Conservation (phyloP, 2,888 invertebrate species). For the Phaedon cochleariae region DNA sequence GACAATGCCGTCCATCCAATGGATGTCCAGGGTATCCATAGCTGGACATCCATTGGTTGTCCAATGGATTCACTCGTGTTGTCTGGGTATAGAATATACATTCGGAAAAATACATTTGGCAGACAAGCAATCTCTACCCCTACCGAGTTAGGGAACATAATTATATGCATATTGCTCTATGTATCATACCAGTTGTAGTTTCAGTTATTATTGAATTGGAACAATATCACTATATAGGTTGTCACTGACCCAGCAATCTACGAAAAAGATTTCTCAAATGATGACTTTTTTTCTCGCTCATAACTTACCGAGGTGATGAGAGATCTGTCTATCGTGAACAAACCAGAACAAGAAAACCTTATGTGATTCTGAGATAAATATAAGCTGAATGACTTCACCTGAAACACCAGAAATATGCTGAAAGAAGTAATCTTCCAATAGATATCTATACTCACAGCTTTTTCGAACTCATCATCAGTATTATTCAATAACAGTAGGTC, state of each 20-base stretch:
- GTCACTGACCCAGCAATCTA: slow-evolving; percentile 25
- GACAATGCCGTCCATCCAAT: no score
- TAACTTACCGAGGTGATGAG: slow-evolving; percentile 36
- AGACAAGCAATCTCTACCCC: no score
- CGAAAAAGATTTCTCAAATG: neutral
- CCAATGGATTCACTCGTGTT: no score
- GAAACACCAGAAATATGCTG: slow-evolving; percentile 5
- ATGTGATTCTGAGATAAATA: slow-evolving; percentile 30
- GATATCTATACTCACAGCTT: slow-evolving; percentile 18
- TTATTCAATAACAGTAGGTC: slow-evolving; percentile 14
- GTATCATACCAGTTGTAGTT: neutral
- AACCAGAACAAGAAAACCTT: slow-evolving; percentile 33
- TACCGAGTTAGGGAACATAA: neutral
- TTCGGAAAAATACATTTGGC: no score
- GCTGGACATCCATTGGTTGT: no score
- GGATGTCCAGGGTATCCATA: no score
- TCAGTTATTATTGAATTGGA: slow-evolving; percentile 25
- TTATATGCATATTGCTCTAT: neutral
- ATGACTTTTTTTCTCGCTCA: neutral
- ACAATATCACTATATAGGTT: slow-evolving; percentile 30
- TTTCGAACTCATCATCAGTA: slow-evolving; percentile 14
- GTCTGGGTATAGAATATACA: no score
- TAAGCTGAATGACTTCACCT: slow-evolving; percentile 31
- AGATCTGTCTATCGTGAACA: slow-evolving; percentile 35
- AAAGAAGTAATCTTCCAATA: no score